Conservation (phyloP, 2,797 vertebrate genomes). For the Rhincodon typus region DNA sequence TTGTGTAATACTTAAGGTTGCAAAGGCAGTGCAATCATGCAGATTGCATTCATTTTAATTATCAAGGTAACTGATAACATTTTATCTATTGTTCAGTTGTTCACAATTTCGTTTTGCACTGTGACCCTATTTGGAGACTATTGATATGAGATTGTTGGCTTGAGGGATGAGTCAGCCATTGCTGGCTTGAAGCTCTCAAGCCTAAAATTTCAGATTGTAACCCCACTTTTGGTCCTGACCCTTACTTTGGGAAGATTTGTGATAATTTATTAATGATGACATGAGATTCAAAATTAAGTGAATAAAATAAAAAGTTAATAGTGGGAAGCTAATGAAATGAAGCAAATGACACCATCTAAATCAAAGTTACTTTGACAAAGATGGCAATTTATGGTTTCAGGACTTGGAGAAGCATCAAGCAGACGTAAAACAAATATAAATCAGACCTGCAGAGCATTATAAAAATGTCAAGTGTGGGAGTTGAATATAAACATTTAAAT, state of each 20-base stretch:
- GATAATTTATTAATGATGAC: background rate
- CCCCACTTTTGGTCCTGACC: no score
- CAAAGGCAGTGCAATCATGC: no score
- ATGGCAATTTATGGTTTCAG: background rate
- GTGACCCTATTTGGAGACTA: no score
- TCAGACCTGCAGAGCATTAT: background rate
- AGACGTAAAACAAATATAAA: background rate
- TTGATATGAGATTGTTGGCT: no score
- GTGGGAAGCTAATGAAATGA: background rate
- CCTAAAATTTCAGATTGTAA: no score
- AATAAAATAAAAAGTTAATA: background rate
- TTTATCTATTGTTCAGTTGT: background rate
- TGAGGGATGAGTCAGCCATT: no score
- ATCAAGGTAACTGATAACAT: no score
- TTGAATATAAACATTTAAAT: background rate
- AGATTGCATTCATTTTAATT: background rate
- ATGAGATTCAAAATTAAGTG: conserved; percentile 2
- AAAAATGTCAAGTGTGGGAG: background rate
- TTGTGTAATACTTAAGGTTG: background rate
- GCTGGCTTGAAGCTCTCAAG: no score
- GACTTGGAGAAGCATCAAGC: background rate
- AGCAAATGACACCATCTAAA: background rate
- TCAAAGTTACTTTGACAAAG: background rate
- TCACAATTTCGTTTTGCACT: no score
- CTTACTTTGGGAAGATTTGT: no score